Percentiles rank a stretch among this genome's conserved stretches.
These are phyloP conservation scores for Drosophila sp. DNA, from an alignment of 1,140 invertebrate species.

Conservation along the genomic window DNA sequence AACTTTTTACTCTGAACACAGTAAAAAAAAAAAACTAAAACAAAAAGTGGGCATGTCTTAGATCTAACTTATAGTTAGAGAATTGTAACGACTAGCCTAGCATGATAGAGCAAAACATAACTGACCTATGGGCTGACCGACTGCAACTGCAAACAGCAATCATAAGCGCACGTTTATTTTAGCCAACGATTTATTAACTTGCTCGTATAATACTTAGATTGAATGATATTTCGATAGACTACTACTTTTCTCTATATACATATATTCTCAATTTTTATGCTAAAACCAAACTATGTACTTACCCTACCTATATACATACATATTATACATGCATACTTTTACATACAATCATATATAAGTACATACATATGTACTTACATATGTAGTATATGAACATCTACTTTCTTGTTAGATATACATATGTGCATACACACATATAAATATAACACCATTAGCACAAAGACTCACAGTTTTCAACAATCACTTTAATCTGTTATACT, in stretches of 20 bases:
- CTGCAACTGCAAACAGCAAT: conserved; percentile 15
- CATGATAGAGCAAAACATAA: conserved; percentile 1
- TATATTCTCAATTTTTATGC: conserved; percentile 42
- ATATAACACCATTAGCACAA: conserved; percentile 13
- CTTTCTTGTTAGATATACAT: neutral
- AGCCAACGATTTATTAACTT: neutral
- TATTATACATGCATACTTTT: conserved; percentile 2
- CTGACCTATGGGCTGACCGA: conserved; percentile 3
- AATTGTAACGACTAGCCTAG: neutral
- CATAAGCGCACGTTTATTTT: conserved; percentile 49
- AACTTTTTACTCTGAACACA: neutral
- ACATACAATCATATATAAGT: conserved; percentile 27
- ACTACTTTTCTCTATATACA: neutral
- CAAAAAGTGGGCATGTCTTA: conserved; percentile 4
- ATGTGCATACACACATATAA: neutral
- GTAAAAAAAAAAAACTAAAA: neutral
- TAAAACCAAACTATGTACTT: neutral
- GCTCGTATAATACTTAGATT: neutral
- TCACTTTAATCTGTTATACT: conserved; percentile 6
- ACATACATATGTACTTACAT: conserved; percentile 17
- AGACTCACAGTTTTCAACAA: neutral
- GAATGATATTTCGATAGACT: conserved; percentile 1
- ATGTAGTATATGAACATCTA: too few relatives aligned
- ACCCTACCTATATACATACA: too few relatives aligned
- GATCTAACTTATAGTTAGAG: conserved; percentile 2